Percentiles rank a stretch among this genome's conserved stretches.
These are phyloP conservation scores for Andrena marginata DNA, from an alignment of 2,888 invertebrate genomes.

Conservation along the genomic window DNA sequence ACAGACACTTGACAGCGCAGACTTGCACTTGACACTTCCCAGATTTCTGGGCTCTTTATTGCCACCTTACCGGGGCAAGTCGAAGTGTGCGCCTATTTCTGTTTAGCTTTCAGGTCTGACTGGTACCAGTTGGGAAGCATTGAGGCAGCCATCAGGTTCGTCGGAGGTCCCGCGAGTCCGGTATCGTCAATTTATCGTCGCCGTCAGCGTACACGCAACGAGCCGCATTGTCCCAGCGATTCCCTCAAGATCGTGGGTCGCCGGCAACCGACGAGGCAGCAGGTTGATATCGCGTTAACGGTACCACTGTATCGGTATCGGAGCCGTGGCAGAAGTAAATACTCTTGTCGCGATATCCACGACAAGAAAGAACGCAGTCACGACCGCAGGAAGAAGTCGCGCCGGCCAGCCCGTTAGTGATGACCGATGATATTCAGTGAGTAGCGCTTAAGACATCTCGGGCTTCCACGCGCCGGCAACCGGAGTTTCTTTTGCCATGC, in stretches of 20 bases:
- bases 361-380: slow-evolving; percentile 59
- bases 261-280: slow-evolving; percentile 29
- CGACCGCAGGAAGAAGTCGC: slow-evolving; percentile 36
- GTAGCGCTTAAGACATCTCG: slow-evolving; percentile 41
- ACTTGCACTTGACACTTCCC: background rate
- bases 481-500: background rate
- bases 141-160: background rate
- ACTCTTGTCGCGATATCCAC: slow-evolving; percentile 65
- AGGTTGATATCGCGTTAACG: slow-evolving; percentile 69
- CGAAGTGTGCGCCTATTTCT: background rate
- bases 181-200: slow-evolving; percentile 44
- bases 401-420: slow-evolving; percentile 44
- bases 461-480: background rate
- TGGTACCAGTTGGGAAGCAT: background rate
- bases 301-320: slow-evolving; percentile 63
- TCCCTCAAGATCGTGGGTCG: slow-evolving; percentile 28
- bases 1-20: no score
- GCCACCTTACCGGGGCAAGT: background rate
- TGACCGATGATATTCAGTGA: slow-evolving; percentile 46
- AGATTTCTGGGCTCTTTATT: background rate
- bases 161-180: background rate
- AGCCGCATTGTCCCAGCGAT: slow-evolving; percentile 51
- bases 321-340: slow-evolving; percentile 56
- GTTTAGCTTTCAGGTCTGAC: background rate
- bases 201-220: slow-evolving; percentile 8